Base-by-base conservation (phyloP, 2,113 vertebrate genomes). In the Microtus richardsoni region DNA sequence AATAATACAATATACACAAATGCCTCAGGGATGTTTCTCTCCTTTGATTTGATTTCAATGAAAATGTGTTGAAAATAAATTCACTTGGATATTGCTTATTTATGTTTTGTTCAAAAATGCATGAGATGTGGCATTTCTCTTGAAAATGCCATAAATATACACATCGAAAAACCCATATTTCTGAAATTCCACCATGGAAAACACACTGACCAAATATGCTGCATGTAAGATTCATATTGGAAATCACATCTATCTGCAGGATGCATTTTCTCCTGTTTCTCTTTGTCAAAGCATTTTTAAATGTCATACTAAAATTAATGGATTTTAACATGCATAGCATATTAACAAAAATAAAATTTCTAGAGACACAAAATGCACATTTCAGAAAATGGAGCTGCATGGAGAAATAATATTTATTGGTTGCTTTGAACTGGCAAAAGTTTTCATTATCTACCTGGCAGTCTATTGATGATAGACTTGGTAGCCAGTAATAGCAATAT, bases 341-440 rank as follows among this genome's bases (percentile, higher is more conserved):
- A 96, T 98, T 98, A 98, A 98, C 98, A 98, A 98, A 98, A 98
- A 26, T 96, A 97, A 97, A 98, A 98, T 98, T 98, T 98, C 98
- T 98, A 98, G 98, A 98, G 98, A 98, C 98, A 98, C 98, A 96
- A 96, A 97, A 97, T 95, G 91, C 88, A 93, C 44, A 96, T 93
- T 98, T 98, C 91, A 93, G 95, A 96, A 95, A 97, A 97, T 96
- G 95, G 95, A 97, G 96, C 62, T 89, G 39, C 26, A 95, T 85
- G 80, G 91, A 96, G 70, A 98, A 98, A 97, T 97, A 84, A 39
- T 98, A 97, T 97, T 98, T 98, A 92, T 98, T 85, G 62, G 47
- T 85, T 89, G 47, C 44, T 83, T 79, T 88, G 24, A 96, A 88
- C n/a, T 91, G 93, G 92, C 78, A 91, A 82, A 73, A 83, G 0